Conservation (phyloP, 2,888 invertebrate genomes). For the Homarus gammarus region DNA sequence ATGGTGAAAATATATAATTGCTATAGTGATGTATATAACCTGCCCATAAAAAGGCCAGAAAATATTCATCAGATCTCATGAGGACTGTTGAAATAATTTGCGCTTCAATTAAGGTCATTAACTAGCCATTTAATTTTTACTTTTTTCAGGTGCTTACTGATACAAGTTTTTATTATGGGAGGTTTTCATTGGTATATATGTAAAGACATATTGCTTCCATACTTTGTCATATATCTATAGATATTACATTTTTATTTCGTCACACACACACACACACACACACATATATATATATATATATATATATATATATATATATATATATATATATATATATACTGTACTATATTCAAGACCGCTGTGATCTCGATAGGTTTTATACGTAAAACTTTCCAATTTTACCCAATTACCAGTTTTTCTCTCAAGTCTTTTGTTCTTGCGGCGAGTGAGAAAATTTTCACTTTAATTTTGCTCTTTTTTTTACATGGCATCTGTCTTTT, state of each 20-base stretch:
- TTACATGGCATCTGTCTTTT: too few species aligned
- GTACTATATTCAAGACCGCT: too few species aligned
- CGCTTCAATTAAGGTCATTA: background rate
- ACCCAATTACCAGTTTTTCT: too few species aligned
- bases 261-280: background rate
- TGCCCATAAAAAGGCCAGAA: too few species aligned
- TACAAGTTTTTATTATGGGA: background rate
- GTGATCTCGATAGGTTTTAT: too few species aligned
- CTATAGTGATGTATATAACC: background rate
- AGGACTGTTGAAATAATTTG: too few species aligned
- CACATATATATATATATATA: slow-evolving; percentile 14
- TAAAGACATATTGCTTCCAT: background rate
- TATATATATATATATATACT: background rate
- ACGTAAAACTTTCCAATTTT: too few species aligned
- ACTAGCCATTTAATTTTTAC: background rate
- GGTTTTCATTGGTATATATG: slow-evolving; percentile 1
- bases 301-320: slow-evolving; percentile 16
- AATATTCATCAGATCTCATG: background rate
- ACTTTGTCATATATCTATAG: background rate
- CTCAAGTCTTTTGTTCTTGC: too few species aligned
- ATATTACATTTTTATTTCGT: background rate
- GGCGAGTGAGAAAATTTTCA: too few species aligned
- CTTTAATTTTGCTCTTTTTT: too few species aligned
- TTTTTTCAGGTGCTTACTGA: background rate
- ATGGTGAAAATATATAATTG: background rate